Conservation (phyloP, 2,888 invertebrate species). For the Aradus depressus region DNA sequence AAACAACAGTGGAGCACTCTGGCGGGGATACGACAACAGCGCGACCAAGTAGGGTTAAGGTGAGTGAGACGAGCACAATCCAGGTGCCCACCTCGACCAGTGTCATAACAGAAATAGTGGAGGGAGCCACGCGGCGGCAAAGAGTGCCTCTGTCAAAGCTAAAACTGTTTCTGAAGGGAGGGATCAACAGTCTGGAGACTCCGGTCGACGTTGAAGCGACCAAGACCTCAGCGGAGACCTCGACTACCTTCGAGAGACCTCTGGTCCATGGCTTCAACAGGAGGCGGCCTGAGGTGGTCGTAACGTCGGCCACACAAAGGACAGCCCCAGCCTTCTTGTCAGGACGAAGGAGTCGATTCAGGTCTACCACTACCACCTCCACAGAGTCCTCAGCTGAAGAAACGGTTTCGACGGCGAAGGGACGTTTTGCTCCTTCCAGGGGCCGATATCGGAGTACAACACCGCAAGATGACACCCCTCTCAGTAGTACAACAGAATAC, state of each 20-base stretch:
- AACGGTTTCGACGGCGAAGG: conserved; percentile 23
- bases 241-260: not conserved
- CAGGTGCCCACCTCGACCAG: conserved; percentile 36
- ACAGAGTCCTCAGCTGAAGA: no score
- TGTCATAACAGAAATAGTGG: conserved; percentile 40
- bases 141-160: conserved; percentile 38
- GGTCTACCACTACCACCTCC: conserved; percentile 27
- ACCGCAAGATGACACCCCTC: no score
- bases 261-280: conserved; percentile 17
- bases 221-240: not conserved
- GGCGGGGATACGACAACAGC: conserved; percentile 24
- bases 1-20: conserved; percentile 22
- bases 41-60: conserved; percentile 28
- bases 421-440: conserved; percentile 15
- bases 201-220: conserved; percentile 1
- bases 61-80: conserved; percentile 29
- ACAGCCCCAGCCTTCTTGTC: conserved; percentile 21
- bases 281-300: conserved; percentile 20
- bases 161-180: conserved; percentile 27
- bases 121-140: conserved; percentile 41
- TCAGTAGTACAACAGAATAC: no score
- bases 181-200: conserved; percentile 20
- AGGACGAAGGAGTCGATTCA: conserved; percentile 20
- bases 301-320: conserved; percentile 21
- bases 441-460: conserved; percentile 13